A percentile compares a stretch with the other conserved stretches of the same genome.
phyloP scores from a whole-genome alignment of 1,140 invertebrate genomes.

The Cydia strobilella region DNA sequence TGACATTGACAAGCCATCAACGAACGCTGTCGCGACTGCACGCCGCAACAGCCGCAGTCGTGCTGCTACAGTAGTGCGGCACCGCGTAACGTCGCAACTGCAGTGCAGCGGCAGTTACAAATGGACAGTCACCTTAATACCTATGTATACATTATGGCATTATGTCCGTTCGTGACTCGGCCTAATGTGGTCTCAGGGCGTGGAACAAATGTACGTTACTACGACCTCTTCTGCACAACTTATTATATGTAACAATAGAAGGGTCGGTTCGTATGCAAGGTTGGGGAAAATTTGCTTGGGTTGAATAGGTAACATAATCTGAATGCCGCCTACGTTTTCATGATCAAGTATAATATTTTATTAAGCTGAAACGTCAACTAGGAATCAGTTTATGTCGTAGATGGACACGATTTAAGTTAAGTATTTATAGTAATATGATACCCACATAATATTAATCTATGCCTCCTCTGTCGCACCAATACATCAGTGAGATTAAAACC shows the following conservation, averaged over 20 bases:
- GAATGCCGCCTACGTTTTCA: conserved; percentile 10
- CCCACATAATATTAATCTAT: too few species aligned
- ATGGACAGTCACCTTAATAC: too few species aligned
- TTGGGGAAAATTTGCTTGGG: conserved; percentile 20
- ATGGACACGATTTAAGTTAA: not conserved
- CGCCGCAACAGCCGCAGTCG: too few species aligned
- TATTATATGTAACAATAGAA: conserved; percentile 40
- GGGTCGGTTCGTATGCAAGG: conserved; percentile 31
- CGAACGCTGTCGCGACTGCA: too few species aligned
- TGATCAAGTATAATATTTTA: not conserved
- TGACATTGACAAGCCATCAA: too few species aligned
- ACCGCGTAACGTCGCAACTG: too few species aligned
- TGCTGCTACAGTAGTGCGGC: too few species aligned
- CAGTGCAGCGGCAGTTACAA: too few species aligned
- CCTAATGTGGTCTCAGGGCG: conserved; percentile 34
- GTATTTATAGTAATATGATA: not conserved
- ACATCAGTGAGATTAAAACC: too few species aligned
- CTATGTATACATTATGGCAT: not conserved
- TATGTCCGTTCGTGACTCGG: conserved; percentile 17
- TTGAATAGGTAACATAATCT: conserved; percentile 18
- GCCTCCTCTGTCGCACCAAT: too few species aligned
- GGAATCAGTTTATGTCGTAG: not conserved
- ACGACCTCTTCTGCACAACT: conserved; percentile 45
- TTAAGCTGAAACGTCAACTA: not conserved
- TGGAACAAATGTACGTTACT: conserved; percentile 41